Conservation (phyloP, 2,113 vertebrate genomes). For the Catharus bicknelli region DNA sequence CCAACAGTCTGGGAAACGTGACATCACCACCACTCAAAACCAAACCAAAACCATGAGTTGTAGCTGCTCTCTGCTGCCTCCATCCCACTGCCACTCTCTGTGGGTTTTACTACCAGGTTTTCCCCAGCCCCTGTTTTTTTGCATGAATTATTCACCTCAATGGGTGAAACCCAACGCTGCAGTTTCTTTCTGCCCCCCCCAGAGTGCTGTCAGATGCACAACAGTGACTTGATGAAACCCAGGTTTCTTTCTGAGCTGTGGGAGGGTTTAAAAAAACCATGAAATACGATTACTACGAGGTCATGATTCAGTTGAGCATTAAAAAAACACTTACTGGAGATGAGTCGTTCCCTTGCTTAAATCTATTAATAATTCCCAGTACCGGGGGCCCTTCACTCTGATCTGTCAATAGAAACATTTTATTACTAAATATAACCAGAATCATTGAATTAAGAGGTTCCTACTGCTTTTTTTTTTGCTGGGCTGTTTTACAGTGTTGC, state of each 20-base stretch:
- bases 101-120: constrained; percentile 55
- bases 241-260: constrained; percentile 1
- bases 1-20: constrained; percentile 47
- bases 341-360: constrained; percentile 89
- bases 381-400: constrained; percentile 95
- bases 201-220: constrained; percentile 18
- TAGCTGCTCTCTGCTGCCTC: constrained; percentile 27
- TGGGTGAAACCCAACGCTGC: constrained; percentile 42
- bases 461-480: too few species aligned
- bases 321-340: constrained; percentile 84
- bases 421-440: not conserved
- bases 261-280: not conserved
- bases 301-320: not conserved
- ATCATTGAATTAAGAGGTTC: not conserved
- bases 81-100: not conserved
- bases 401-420: constrained; percentile 79
- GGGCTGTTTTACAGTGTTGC: not conserved
- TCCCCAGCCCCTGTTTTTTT: constrained; percentile 52
- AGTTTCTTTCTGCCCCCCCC: constrained; percentile 35
- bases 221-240: not conserved
- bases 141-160: constrained; percentile 53
- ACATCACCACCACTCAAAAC: constrained; percentile 42
- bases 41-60: constrained; percentile 40
- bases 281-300: not conserved
- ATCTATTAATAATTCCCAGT: constrained; percentile 95